Evolutionary conservation across 1,140 invertebrate genomes (phyloP).

Genomic region (Anastatus disparis): DNA sequence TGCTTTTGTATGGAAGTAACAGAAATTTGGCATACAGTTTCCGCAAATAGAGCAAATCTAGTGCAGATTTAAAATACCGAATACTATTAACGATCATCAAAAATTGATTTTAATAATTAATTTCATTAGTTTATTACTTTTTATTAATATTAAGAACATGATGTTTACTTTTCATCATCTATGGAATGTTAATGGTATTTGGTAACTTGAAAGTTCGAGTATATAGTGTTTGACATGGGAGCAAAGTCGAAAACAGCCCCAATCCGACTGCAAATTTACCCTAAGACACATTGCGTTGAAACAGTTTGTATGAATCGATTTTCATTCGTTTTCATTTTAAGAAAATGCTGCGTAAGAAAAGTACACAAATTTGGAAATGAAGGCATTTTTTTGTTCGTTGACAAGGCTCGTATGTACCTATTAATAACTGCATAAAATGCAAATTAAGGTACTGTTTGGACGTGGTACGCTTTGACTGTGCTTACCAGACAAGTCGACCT

Average conservation of each 20-base stretch:
- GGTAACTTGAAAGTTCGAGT: constrained; percentile 42
- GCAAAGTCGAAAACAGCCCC: constrained; percentile 49
- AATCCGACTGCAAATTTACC: constrained; percentile 41
- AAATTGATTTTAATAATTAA: constrained; percentile 22
- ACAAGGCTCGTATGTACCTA: constrained; percentile 35
- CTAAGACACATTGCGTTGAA: constrained; percentile 35
- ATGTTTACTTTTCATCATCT: constrained; percentile 22
- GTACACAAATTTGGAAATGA: constrained; percentile 37
- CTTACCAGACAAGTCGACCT: constrained; percentile 36
- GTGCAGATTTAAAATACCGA: constrained; percentile 34
- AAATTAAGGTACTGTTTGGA: constrained; percentile 31
- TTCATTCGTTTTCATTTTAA: constrained; percentile 34
- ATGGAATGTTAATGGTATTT: constrained; percentile 41
- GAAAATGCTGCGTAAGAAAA: constrained; percentile 20
- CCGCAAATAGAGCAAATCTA: constrained; percentile 33
- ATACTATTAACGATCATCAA: constrained; percentile 39
- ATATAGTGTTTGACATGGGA: constrained; percentile 59
- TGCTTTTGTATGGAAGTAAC: constrained; percentile 31
- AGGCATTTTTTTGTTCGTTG: constrained; percentile 38
- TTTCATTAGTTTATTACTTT: constrained; percentile 6
- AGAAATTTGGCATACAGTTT: constrained; percentile 38
- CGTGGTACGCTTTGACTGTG: constrained; percentile 41
- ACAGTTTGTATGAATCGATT: constrained; percentile 35
- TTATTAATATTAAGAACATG: constrained; percentile 19
- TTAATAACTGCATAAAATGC: constrained; percentile 33